A percentile compares a stretch with the other conserved stretches of the same genome.
phyloP scores from a whole-genome alignment of 2,888 invertebrate genomes.

The Eugnorisma glareosa region DNA sequence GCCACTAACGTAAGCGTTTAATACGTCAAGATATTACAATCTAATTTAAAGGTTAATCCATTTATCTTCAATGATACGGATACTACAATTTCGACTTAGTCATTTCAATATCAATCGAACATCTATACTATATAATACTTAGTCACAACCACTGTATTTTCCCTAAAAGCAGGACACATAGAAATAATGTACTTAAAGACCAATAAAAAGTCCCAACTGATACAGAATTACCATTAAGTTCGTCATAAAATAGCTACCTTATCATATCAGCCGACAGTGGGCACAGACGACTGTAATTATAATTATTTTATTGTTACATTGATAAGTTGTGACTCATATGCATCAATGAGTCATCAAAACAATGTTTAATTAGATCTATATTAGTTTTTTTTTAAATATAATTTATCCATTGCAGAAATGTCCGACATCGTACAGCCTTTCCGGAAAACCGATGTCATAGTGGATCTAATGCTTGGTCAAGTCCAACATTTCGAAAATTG shows the following conservation, averaged over 20 bases:
- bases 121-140: not conserved
- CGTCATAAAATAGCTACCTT: conserved; percentile 62
- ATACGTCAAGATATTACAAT: conserved; percentile 22
- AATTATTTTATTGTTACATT: conserved; percentile 73
- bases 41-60: conserved; percentile 35
- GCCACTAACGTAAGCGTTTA: conserved; percentile 10
- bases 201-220: conserved; percentile 51
- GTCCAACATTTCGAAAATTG: not conserved
- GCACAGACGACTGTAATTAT: conserved; percentile 74
- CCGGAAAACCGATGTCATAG: not conserved
- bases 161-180: conserved; percentile 32
- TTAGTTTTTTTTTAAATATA: not conserved
- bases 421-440: not conserved
- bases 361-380: conserved; percentile 38
- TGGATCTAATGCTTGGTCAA: not conserved
- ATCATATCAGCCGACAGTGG: conserved; percentile 75
- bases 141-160: not conserved
- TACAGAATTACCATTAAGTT: conserved; percentile 61
- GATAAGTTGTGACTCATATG: conserved; percentile 78
- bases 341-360: conserved; percentile 75
- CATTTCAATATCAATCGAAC: conserved; percentile 15
- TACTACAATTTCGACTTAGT: conserved; percentile 14
- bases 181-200: conserved; percentile 36
- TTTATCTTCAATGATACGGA: conserved; percentile 38
- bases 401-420: not conserved